phyloP scores from a whole-genome alignment of 2,888 invertebrate species.

The Leucophora obtusa region DNA sequence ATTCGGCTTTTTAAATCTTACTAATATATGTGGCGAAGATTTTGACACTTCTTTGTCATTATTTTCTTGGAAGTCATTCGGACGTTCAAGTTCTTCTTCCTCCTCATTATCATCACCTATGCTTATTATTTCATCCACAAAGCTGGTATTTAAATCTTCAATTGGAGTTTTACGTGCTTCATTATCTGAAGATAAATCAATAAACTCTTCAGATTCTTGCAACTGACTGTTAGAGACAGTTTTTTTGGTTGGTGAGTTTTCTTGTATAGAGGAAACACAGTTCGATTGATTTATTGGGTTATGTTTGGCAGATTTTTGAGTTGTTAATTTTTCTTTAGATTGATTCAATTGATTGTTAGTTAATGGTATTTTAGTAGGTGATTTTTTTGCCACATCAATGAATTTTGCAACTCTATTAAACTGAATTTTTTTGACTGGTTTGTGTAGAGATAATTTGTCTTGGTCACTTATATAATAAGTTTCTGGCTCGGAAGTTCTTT shows the following conservation, averaged over 20 bases:
- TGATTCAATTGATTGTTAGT: not conserved
- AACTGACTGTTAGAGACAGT: not conserved
- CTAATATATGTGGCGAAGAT: not conserved
- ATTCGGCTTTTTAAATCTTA: not conserved
- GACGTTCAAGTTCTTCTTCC: not conserved
- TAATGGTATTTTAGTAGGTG: not conserved
- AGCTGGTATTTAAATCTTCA: not conserved
- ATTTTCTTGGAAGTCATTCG: not conserved
- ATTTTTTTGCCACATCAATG: not conserved
- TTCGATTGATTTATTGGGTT: too few relatives aligned
- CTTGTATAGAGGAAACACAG: too few relatives aligned
- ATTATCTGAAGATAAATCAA: not conserved
- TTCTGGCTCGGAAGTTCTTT: not conserved
- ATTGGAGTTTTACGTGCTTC: not conserved
- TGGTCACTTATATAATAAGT: too few relatives aligned
- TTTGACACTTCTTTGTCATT: not conserved
- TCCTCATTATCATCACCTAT: conserved; percentile 16
- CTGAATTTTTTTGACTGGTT: too few relatives aligned
- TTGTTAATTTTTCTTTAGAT: not conserved
- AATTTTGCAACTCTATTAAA: not conserved
- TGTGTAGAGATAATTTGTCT: too few relatives aligned
- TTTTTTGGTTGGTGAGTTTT: not conserved
- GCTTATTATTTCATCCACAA: conserved; percentile 16
- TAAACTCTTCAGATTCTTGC: not conserved
- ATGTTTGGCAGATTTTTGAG: too few relatives aligned